A percentile compares a stretch with the other conserved stretches of the same genome.
These are phyloP conservation scores for Hiodon tergisus DNA, from an alignment of 2,113 vertebrate genomes.

Conservation along the genomic window DNA sequence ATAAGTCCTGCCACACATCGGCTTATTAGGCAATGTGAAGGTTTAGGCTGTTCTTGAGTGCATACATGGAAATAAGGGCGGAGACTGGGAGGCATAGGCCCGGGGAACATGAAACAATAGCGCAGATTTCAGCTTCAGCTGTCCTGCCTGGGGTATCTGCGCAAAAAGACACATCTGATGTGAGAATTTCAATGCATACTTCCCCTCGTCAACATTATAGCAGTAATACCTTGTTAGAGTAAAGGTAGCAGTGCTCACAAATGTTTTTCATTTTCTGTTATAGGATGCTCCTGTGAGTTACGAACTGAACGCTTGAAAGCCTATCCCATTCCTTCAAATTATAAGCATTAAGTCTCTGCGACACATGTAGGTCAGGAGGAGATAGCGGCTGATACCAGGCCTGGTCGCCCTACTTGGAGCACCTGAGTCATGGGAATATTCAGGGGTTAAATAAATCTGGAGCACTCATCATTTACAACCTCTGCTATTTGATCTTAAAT, in stretches of 20 bases:
- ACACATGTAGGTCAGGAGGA: neutral
- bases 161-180: too few species aligned
- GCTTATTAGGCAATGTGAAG: conserved; percentile 40
- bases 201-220: too few species aligned
- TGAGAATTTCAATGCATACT: too few species aligned
- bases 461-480: neutral
- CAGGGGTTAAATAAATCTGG: neutral
- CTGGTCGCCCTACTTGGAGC: neutral
- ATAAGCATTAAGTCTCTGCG: too few species aligned
- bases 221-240: too few species aligned
- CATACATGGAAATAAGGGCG: neutral
- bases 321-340: too few species aligned
- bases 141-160: too few species aligned
- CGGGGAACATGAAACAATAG: neutral
- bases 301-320: too few species aligned
- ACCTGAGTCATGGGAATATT: neutral
- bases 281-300: too few species aligned
- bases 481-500: neutral
- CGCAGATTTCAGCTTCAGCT: too few species aligned
- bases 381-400: neutral
- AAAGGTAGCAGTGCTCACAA: too few species aligned
- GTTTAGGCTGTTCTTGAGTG: neutral
- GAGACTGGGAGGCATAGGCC: neutral
- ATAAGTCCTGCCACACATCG: conserved; percentile 22
- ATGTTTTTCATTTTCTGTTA: too few species aligned